Evolutionary conservation across 2,888 invertebrate species (phyloP).

Genomic region (Crepidodera aurea): DNA sequence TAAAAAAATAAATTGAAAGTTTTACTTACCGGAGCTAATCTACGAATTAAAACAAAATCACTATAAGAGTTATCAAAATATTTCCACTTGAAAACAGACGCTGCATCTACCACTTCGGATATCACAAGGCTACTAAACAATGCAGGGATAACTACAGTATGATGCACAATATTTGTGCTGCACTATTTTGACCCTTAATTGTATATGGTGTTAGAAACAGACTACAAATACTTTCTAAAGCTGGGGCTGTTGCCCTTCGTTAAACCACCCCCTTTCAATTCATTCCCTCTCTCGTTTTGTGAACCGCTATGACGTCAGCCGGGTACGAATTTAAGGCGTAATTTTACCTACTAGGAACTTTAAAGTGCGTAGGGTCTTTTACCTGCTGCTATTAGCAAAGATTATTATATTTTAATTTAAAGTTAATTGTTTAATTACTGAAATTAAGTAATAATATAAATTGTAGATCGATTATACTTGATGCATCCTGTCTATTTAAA

Average conservation of each 20-base stretch:
- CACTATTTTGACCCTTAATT: constrained; percentile 39
- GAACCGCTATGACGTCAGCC: constrained; percentile 53
- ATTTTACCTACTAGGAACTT: neutral
- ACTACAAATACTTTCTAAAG: constrained; percentile 32
- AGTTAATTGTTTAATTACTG: too few relatives aligned
- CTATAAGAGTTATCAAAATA: neutral
- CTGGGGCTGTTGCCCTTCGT: constrained; percentile 45
- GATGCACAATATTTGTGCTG: constrained; percentile 4
- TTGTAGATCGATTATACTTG: too few relatives aligned
- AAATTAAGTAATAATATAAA: too few relatives aligned
- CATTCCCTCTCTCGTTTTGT: constrained; percentile 43
- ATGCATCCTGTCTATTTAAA: too few relatives aligned
- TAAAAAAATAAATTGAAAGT: neutral
- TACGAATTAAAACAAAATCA: neutral
- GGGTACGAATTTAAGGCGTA: constrained; percentile 27
- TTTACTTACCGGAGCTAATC: constrained; percentile 1
- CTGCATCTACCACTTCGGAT: constrained; percentile 15
- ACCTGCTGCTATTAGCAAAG: too few relatives aligned
- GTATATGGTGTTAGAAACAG: constrained; percentile 24
- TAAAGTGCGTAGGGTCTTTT: neutral
- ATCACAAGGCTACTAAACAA: constrained; percentile 29
- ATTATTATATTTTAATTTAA: too few relatives aligned
- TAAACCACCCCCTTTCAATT: constrained; percentile 44
- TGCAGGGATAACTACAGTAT: constrained; percentile 21
- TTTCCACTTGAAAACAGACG: constrained; percentile 1